Conservation (phyloP, 2,797 vertebrate species). For the Pipistrellus kuhlii region DNA sequence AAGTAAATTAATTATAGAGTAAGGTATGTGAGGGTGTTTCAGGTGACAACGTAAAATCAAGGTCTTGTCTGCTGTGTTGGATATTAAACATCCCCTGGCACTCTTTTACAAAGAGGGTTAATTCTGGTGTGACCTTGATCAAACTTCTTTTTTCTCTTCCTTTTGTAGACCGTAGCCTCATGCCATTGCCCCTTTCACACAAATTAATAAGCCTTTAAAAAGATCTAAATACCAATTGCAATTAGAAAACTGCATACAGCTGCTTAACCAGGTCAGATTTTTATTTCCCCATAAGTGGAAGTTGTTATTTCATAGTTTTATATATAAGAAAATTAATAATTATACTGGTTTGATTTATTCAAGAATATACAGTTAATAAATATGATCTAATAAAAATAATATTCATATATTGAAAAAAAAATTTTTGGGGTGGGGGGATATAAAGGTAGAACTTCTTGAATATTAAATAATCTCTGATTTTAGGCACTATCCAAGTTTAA, state of each 20-base stretch:
- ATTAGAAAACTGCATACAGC: neutral
- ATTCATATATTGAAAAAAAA: neutral
- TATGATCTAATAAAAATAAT: neutral
- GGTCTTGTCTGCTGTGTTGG: conserved; percentile 30
- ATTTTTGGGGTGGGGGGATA: neutral
- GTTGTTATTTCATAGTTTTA: neutral
- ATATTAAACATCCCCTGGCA: conserved; percentile 41
- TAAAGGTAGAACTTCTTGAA: neutral
- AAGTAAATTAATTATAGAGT: conserved; percentile 73
- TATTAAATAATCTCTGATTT: conserved; percentile 16
- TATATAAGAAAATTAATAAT: neutral
- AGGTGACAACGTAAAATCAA: conserved; percentile 60
- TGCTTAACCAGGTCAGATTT: neutral
- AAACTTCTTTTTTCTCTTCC: neutral
- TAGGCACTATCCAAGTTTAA: neutral
- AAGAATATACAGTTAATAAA: neutral
- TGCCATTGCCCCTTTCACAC: neutral
- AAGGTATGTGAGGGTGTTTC: conserved; percentile 51
- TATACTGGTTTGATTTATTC: neutral
- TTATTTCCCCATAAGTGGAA: neutral
- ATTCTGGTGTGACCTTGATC: conserved; percentile 63
- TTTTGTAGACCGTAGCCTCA: neutral
- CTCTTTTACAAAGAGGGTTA: conserved; percentile 31
- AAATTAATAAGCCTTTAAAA: conserved; percentile 48
- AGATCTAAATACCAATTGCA: neutral